phyloP scores from a whole-genome alignment of 2,113 vertebrate species.

The Brachyistius frenatus region DNA sequence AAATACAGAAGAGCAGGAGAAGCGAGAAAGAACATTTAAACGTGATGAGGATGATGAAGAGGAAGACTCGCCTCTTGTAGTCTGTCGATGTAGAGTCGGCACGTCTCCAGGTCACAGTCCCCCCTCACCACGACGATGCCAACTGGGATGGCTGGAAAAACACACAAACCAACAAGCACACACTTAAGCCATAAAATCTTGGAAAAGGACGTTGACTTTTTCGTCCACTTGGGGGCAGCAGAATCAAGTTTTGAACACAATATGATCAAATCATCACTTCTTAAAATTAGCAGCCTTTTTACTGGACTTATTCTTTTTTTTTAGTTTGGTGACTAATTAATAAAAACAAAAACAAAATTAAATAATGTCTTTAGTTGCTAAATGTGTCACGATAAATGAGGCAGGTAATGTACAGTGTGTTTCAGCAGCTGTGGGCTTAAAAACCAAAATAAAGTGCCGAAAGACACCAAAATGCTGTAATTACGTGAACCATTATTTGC shows the following conservation, averaged over 20 bases:
- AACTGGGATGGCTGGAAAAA: conserved; percentile 89
- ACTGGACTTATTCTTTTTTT: no score
- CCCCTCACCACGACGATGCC: conserved; percentile 97
- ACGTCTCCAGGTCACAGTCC: conserved; percentile 98
- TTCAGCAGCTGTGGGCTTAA: no score
- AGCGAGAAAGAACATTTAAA: neutral
- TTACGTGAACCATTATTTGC: no score
- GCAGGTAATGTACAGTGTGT: no score
- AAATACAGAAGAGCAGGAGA: neutral
- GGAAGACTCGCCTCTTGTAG: conserved; percentile 91
- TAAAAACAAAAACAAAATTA: no score
- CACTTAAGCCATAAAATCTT: neutral
- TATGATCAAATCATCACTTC: no score
- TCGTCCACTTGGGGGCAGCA: conserved; percentile 5
- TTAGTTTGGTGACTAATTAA: no score
- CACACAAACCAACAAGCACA: conserved; percentile 32
- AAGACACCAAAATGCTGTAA: no score
- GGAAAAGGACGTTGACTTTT: neutral
- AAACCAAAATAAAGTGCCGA: no score
- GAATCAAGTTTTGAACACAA: neutral
- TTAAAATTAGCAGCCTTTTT: no score
- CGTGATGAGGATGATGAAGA: neutral
- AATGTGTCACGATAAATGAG: no score
- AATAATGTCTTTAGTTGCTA: no score
- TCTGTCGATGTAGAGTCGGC: conserved; percentile 96